A percentile compares a stretch with the other conserved stretches of the same genome.
phyloP scores from a whole-genome alignment of 2,888 invertebrate genomes.

The Heliconius cydno region DNA sequence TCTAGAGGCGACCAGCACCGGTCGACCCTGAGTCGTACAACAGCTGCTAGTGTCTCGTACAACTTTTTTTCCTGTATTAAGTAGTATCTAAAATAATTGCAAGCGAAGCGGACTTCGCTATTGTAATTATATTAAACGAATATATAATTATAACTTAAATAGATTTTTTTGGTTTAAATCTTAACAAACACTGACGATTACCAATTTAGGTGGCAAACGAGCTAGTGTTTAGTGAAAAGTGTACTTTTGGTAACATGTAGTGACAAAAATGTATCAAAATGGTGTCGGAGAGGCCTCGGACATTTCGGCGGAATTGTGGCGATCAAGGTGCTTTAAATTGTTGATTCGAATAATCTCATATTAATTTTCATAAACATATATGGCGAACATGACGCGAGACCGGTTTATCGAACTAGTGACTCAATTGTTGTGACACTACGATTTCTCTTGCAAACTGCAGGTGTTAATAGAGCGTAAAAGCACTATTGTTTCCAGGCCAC shows the following conservation, averaged over 20 bases:
- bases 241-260: constrained; percentile 52
- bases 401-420: constrained; percentile 47
- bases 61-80: constrained; percentile 55
- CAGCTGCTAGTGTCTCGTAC: constrained; percentile 66
- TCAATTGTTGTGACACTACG: constrained; percentile 48
- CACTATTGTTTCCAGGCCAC: constrained; percentile 22
- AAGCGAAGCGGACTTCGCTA: constrained; percentile 48
- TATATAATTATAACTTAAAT: neutral
- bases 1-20: constrained; percentile 65
- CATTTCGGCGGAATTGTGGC: constrained; percentile 83
- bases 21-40: constrained; percentile 77
- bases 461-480: constrained; percentile 38
- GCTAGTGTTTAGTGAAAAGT: constrained; percentile 35
- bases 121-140: constrained; percentile 31
- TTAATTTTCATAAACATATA: constrained; percentile 44
- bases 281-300: constrained; percentile 79
- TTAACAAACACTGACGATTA: constrained; percentile 40
- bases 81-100: constrained; percentile 48
- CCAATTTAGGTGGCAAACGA: constrained; percentile 32
- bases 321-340: constrained; percentile 80
- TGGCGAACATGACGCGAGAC: constrained; percentile 49
- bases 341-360: constrained; percentile 49
- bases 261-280: constrained; percentile 74
- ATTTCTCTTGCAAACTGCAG: constrained; percentile 37
- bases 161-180: constrained; percentile 7